Conservation (phyloP, 2,797 vertebrate species). For the Agapornis canus region DNA sequence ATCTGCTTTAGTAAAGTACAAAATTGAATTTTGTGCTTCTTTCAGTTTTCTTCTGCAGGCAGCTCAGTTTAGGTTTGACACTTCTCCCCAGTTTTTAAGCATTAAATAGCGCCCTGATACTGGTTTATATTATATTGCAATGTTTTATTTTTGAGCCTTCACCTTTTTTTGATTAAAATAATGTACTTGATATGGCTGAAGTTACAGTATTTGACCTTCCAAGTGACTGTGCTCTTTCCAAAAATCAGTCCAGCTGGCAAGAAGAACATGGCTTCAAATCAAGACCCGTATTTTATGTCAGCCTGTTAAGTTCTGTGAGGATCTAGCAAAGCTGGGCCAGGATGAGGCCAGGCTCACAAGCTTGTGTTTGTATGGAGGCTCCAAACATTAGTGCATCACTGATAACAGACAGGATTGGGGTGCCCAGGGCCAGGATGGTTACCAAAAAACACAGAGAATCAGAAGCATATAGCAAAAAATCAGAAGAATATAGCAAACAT, state of each 20-base stretch:
- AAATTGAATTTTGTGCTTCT: neutral
- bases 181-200: neutral
- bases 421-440: neutral
- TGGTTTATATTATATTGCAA: neutral
- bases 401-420: neutral
- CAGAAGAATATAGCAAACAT: neutral
- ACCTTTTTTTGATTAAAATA: neutral
- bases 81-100: neutral
- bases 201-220: neutral
- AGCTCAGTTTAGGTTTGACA: neutral
- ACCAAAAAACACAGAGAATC: accelerated
- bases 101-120: neutral
- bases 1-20: neutral
- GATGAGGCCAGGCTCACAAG: neutral
- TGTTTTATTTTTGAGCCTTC: neutral
- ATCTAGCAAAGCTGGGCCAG: neutral
- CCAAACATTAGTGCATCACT: neutral
- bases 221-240: neutral
- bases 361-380: neutral
- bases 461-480: neutral
- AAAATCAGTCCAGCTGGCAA: neutral
- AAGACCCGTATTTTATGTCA: neutral
- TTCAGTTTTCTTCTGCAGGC: neutral
- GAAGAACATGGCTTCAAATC: neutral
- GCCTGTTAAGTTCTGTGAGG: neutral